Conservation (phyloP, 2,113 vertebrate genomes). For the Ctenomys sociabilis region DNA sequence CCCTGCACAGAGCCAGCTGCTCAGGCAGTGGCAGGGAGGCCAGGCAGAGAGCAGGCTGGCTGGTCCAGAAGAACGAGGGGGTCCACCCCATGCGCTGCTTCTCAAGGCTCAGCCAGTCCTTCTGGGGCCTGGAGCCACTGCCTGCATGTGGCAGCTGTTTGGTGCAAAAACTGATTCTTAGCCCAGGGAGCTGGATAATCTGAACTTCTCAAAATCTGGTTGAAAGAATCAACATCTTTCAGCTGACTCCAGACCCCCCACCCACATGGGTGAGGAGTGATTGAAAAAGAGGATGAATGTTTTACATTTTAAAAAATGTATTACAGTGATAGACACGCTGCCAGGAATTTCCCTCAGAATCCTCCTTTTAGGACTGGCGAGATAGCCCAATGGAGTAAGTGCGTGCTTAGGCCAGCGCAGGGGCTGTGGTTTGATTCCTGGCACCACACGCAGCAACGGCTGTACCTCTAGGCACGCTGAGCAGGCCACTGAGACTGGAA, state of each 20-base stretch:
- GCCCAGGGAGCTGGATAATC: not conserved
- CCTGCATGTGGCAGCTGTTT: not conserved
- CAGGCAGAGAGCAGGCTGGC: conserved; percentile 67
- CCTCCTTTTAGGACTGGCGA: not conserved
- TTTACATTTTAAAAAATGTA: not conserved
- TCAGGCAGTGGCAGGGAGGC: conserved; percentile 77
- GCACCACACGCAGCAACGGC: no score
- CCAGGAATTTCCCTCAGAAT: not conserved
- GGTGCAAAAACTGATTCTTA: not conserved
- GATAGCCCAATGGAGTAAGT: no score
- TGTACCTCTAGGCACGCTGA: no score
- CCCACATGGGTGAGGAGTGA: not conserved
- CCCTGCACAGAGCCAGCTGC: conserved; percentile 69
- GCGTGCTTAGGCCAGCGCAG: no score
- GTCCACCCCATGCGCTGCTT: fast-evolving
- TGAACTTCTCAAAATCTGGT: not conserved
- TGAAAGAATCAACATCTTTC: not conserved
- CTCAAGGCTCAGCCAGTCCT: not conserved
- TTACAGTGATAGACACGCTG: not conserved
- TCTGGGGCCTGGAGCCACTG: fast-evolving
- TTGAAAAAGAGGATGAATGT: not conserved
- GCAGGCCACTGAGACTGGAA: no score
- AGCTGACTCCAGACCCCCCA: not conserved
- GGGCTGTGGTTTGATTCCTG: no score
- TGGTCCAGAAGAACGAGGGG: conserved; percentile 39